Evolutionary conservation across 2,888 invertebrate species (phyloP).

Genomic region (Dryomyza anilis): DNA sequence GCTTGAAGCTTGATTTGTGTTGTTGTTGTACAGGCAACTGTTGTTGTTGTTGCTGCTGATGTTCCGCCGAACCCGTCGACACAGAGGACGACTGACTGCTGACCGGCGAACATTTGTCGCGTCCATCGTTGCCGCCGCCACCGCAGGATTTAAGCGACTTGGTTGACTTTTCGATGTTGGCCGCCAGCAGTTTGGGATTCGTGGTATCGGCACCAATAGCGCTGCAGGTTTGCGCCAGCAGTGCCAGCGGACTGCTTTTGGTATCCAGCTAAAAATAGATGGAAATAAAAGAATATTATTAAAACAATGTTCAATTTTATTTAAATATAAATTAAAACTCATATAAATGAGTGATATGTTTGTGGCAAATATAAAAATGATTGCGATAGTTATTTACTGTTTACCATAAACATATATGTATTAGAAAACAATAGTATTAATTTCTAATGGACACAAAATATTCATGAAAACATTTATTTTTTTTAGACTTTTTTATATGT

Average conservation of each 20-base stretch:
- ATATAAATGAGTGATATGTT: background rate
- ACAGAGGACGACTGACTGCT: conserved; percentile 60
- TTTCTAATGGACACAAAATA: too few species aligned
- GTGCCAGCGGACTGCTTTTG: conserved; percentile 94
- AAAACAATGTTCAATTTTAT: background rate
- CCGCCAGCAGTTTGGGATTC: conserved; percentile 75
- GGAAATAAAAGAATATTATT: conserved; percentile 30
- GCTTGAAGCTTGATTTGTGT: conserved; percentile 72
- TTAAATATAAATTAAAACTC: too few species aligned
- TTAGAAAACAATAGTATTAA: too few species aligned
- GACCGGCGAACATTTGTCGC: conserved; percentile 68
- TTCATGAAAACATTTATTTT: too few species aligned
- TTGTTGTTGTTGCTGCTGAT: conserved; percentile 39
- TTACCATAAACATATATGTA: too few species aligned
- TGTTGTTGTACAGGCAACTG: conserved; percentile 42
- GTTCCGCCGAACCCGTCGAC: conserved; percentile 61
- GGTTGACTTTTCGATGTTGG: conserved; percentile 74
- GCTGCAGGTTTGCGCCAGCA: conserved; percentile 96
- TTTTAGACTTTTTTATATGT: too few species aligned
- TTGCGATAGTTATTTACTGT: too few species aligned
- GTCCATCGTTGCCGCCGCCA: conserved; percentile 52
- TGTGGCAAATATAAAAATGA: too few species aligned
- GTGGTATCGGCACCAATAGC: conserved; percentile 92
- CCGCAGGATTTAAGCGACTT: conserved; percentile 62
- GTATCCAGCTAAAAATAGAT: conserved; percentile 89